phyloP scores from a whole-genome alignment of 2,113 vertebrate species.

The Nycticorax nycticorax region DNA sequence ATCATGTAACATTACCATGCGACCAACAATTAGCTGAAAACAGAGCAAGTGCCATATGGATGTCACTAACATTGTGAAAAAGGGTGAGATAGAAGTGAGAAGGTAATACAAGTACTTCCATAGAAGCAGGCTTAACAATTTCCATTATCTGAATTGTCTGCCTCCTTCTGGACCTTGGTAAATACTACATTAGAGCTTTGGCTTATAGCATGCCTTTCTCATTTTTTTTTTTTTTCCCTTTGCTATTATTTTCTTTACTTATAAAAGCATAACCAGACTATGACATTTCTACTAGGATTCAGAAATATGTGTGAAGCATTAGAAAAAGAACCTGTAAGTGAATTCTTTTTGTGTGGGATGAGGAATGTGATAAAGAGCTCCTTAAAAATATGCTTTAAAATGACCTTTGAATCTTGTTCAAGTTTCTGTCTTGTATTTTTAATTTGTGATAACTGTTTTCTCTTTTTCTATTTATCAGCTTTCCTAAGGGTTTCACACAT shows the following conservation, averaged over 20 bases:
- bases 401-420: conserved; percentile 36
- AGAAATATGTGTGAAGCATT: not conserved
- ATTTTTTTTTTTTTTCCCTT: not conserved
- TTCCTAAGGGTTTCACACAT: conserved; percentile 26
- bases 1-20: not conserved
- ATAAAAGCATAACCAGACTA: not conserved
- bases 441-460: conserved; percentile 26
- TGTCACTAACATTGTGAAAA: not conserved
- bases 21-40: not conserved
- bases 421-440: conserved; percentile 29
- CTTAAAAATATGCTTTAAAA: conserved; percentile 41
- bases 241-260: not conserved
- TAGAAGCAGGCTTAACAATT: not conserved
- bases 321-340: not conserved
- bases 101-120: not conserved
- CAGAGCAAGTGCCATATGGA: not conserved
- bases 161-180: not conserved
- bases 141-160: not conserved
- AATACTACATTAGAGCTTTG: not conserved
- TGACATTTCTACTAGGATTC: not conserved
- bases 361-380: not conserved
- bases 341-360: not conserved
- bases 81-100: not conserved
- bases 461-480: conserved; percentile 25
- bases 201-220: not conserved